Conservation (phyloP, 2,797 vertebrate genomes). For the Hylomyscus alleni region DNA sequence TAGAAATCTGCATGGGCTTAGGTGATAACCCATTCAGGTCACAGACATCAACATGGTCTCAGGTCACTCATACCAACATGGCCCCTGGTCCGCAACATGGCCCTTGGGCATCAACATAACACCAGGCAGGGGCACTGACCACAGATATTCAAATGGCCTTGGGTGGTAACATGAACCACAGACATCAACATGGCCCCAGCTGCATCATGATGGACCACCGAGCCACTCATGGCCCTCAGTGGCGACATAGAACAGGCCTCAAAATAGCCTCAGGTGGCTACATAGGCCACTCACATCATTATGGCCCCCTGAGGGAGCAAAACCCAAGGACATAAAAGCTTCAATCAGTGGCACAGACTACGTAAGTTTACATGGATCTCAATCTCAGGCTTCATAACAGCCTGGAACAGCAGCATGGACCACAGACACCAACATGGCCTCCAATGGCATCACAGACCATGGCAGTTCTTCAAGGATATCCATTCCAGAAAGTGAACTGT, state of each 20-base stretch:
- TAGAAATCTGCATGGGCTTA: background rate
- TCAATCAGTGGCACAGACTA: background rate
- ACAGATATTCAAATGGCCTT: background rate
- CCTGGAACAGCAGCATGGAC: background rate
- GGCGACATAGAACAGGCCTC: background rate
- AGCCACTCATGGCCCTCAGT: background rate
- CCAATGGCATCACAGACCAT: background rate
- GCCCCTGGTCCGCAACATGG: background rate
- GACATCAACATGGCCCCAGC: background rate
- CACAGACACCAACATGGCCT: background rate
- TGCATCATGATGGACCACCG: background rate
- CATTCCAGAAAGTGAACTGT: background rate
- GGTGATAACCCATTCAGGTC: background rate
- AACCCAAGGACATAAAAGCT: background rate
- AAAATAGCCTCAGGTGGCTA: background rate
- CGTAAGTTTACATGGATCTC: background rate
- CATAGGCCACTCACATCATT: background rate
- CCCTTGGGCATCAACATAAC: background rate
- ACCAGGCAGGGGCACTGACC: background rate
- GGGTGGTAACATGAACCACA: background rate
- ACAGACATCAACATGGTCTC: background rate
- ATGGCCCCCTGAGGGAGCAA: background rate
- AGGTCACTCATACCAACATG: background rate
- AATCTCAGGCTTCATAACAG: background rate
- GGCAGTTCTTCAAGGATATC: background rate